phyloP scores from a whole-genome alignment of 2,113 vertebrate genomes.

The Parus major region DNA sequence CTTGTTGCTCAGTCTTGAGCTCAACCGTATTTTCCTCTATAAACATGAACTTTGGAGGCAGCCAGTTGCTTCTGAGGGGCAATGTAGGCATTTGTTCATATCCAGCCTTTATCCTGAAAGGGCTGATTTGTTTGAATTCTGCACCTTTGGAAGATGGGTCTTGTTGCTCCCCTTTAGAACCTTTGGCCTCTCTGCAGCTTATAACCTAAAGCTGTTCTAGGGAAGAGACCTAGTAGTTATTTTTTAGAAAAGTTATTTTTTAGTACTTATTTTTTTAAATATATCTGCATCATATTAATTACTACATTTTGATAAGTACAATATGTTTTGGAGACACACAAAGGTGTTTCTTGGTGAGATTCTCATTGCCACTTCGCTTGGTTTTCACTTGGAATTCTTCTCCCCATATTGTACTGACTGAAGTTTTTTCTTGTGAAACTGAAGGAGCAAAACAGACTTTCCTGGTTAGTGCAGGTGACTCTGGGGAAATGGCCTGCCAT shows the following conservation, averaged over 20 bases:
- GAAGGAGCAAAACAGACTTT: background rate
- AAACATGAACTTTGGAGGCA: background rate
- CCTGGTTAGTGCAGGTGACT: background rate
- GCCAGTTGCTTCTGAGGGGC: background rate
- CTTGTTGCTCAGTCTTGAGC: background rate
- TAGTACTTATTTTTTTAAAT: too few relatives aligned
- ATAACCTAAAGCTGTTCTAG: background rate
- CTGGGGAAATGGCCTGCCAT: background rate
- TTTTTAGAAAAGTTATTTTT: fast-evolving
- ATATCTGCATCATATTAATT: background rate
- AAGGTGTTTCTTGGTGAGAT: background rate
- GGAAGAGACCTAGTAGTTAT: background rate
- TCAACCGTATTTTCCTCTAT: background rate
- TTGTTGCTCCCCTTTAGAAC: background rate
- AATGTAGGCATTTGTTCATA: background rate
- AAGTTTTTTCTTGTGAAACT: background rate
- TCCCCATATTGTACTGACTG: background rate
- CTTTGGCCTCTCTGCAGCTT: background rate
- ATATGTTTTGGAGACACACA: background rate
- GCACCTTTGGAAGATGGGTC: background rate
- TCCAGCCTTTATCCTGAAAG: background rate
- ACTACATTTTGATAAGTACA: background rate
- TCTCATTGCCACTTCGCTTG: background rate
- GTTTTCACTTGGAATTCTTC: background rate
- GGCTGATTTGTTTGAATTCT: background rate